These are phyloP conservation scores for Argyresthia goedartella DNA, from an alignment of 2,888 invertebrate species.

Conservation along the genomic window DNA sequence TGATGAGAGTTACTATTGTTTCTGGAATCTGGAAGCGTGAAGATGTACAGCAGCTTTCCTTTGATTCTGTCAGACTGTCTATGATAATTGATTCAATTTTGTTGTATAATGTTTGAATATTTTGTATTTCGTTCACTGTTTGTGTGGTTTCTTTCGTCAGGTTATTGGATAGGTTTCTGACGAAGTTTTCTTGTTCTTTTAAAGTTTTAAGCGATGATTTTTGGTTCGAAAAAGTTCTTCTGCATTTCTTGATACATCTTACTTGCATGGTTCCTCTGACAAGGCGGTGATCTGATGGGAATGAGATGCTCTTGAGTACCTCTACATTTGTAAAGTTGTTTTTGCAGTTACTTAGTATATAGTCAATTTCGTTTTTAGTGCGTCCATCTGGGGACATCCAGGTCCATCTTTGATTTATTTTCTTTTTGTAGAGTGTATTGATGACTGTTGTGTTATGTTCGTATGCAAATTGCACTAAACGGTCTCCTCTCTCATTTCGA, in stretches of 20 bases:
- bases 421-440: neutral
- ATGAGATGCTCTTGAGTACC: neutral
- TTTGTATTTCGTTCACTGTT: neutral
- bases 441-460: neutral
- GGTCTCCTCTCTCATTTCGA: neutral
- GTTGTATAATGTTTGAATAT: neutral
- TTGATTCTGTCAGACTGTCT: neutral
- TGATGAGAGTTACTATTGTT: neutral
- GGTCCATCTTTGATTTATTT: neutral
- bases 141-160: neutral
- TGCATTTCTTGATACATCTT: neutral
- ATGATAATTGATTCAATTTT: neutral
- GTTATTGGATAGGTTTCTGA: neutral
- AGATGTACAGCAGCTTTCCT: neutral
- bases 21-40: neutral
- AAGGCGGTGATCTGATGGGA: neutral
- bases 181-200: neutral
- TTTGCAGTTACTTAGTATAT: neutral
- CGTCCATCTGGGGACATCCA: neutral
- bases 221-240: neutral
- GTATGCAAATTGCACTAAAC: neutral
- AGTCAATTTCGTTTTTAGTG: neutral
- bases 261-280: neutral
- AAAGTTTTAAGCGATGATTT: neutral
- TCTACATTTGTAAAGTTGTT: neutral